Evolutionary conservation across 2,888 invertebrate genomes (phyloP).

Genomic region (Hololepta plana): DNA sequence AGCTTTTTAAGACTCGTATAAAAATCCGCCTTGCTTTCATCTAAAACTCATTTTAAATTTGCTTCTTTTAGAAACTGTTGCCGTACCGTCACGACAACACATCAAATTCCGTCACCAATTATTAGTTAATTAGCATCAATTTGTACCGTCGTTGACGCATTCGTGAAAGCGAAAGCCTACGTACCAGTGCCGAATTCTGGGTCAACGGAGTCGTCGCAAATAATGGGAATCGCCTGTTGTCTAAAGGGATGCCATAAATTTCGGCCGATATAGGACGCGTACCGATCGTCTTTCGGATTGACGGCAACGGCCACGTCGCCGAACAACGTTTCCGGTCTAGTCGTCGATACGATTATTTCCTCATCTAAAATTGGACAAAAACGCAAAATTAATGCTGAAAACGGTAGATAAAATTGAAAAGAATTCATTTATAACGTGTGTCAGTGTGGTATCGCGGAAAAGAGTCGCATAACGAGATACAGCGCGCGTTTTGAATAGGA

Average conservation of each 20-base stretch:
- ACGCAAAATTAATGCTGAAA: not conserved
- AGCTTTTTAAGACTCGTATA: too few relatives aligned
- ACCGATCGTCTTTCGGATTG: constrained; percentile 79
- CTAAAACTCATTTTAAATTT: too few relatives aligned
- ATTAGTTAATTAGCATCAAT: too few relatives aligned
- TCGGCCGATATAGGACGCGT: constrained; percentile 67
- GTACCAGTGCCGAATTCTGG: constrained; percentile 86
- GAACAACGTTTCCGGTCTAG: constrained; percentile 95
- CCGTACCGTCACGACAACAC: too few relatives aligned
- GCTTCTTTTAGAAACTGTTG: too few relatives aligned
- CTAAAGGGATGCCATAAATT: constrained; percentile 76
- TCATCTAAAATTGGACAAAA: constrained; percentile 43
- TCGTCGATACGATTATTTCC: constrained; percentile 88
- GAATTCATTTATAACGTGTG: constrained; percentile 1
- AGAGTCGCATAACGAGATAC: not conserved
- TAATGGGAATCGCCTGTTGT: constrained; percentile 64
- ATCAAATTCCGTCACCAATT: too few relatives aligned
- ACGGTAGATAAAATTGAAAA: not conserved
- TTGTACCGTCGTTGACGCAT: too few relatives aligned
- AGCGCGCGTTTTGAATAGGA: not conserved
- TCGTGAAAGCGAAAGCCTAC: too few relatives aligned
- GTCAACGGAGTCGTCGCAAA: constrained; percentile 89
- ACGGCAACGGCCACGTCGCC: constrained; percentile 98
- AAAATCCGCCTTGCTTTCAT: too few relatives aligned
- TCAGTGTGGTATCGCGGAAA: not conserved